Percentiles rank a stretch among this genome's conserved stretches.
Conservation (phyloP, 2,113 vertebrate species). For the Mustela nigripes region DNA sequence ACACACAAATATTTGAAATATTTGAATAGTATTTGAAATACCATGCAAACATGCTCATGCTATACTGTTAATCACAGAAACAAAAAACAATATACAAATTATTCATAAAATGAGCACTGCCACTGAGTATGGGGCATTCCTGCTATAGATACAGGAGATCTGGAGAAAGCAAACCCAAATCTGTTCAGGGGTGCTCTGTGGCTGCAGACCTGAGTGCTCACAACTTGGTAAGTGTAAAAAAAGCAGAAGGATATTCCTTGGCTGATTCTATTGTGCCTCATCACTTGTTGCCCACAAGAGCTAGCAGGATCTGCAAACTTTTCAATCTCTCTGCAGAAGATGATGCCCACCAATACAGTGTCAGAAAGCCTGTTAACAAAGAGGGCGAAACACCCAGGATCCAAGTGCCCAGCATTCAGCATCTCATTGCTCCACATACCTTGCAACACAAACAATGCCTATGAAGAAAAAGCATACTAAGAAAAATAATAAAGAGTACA, state of each 20-base stretch:
- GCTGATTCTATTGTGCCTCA: background rate
- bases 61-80: background rate
- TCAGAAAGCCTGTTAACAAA: background rate
- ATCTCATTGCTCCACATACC: background rate
- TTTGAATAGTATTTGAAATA: background rate
- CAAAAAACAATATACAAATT: background rate
- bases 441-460: background rate
- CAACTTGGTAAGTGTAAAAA: background rate
- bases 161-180: background rate
- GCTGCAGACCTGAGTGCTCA: background rate
- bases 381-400: background rate
- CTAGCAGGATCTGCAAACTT: background rate
- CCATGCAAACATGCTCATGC: background rate
- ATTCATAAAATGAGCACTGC: background rate
- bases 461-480: background rate
- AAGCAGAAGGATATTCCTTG: background rate
- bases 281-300: background rate
- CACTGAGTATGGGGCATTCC: background rate
- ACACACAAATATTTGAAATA: background rate
- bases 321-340: background rate
- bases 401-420: background rate
- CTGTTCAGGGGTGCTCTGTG: background rate
- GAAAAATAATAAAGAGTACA: background rate
- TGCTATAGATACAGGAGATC: background rate
- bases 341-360: background rate